A percentile compares a stretch with the other conserved stretches of the same genome.
Evolutionary conservation across 2,113 vertebrate genomes (phyloP).

Genomic region (Scortum barcoo): DNA sequence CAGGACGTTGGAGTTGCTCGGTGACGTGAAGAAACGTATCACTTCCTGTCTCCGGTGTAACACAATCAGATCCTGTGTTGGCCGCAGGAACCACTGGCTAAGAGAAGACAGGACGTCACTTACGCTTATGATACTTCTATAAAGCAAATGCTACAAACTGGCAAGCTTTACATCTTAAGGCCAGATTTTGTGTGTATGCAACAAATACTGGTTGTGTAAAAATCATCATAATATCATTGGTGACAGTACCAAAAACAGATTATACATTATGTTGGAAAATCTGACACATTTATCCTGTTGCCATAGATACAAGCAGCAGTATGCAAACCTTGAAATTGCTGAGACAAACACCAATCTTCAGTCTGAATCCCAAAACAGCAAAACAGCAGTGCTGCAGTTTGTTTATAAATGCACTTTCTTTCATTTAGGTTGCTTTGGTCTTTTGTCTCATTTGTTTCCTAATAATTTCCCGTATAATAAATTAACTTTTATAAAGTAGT

Average conservation of each 20-base stretch:
- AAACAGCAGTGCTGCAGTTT: not conserved
- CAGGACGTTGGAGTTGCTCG: slow-evolving; percentile 89
- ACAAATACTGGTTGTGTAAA: not conserved
- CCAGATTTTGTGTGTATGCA: not conserved
- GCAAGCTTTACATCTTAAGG: not conserved
- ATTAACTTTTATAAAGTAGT: not conserved
- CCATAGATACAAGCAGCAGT: not conserved
- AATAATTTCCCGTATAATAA: not conserved
- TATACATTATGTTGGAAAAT: not conserved
- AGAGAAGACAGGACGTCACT: slow-evolving; percentile 1
- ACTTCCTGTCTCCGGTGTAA: slow-evolving; percentile 92
- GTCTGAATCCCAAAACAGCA: not conserved
- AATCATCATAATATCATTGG: not conserved
- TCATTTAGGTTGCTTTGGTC: not conserved
- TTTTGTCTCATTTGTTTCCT: not conserved
- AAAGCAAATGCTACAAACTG: not conserved
- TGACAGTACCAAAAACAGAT: slow-evolving; percentile 21
- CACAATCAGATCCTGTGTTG: slow-evolving; percentile 88
- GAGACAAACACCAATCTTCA: not conserved
- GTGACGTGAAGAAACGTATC: slow-evolving; percentile 92
- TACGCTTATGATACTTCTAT: not conserved
- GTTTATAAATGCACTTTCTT: not conserved
- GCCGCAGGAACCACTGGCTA: slow-evolving; percentile 93
- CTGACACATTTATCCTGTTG: not conserved
- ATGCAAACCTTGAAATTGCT: slow-evolving; percentile 2